Evolutionary conservation across 2,888 invertebrate genomes (phyloP), one percentile per base, ranked within the genome.

Genomic region (Pantelozetes paolii): DNA sequence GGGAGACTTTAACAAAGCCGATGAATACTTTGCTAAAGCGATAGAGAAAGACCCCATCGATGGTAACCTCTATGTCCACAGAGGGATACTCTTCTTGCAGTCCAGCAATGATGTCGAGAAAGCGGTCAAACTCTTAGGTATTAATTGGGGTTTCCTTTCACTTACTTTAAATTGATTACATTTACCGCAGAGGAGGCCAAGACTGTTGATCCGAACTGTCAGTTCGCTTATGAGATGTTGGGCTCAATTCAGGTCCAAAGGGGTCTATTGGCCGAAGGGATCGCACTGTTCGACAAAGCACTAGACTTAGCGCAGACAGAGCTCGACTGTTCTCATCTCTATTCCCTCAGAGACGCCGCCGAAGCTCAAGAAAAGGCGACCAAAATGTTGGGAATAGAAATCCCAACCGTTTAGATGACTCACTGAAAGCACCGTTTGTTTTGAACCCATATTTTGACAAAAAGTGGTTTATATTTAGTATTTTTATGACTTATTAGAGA

Each of bases 211-310:
- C 89, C 90, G 71, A 91, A 91, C 82, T 96, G 94, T 85, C 92
- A 93, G 83, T 90, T 94, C 85, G 96, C 93, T 11, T 95, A 92
- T 82, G 97, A 97, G 85, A 94, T 95, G 62, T 85, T 96, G 76
- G 96, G 93, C 78, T 93, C 94, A 32, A 90, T 97, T 77, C 94
- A 95, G 87, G 92, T 96, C 77, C 96, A 96, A 84, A 86, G 92
- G 79, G 92, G 92, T 64, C 90, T 94, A 82, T 84, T 95, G 78
- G 85, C 88, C 75, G 85, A 88, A 79, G 94, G 95, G 2, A 87
- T 95, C 78, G 89, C 89, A 78, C 84, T 92, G 74, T 95, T 96
- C 82, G 90, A 94, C 80, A 91, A 90, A 82, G 95, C 96, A 45
- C 88, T 97, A 77, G 86, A 87, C 74, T 84, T 93, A 78, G 90